These are phyloP conservation scores for Thripadectes ignobilis DNA, from an alignment of 2,797 vertebrate species.

Conservation along the genomic window DNA sequence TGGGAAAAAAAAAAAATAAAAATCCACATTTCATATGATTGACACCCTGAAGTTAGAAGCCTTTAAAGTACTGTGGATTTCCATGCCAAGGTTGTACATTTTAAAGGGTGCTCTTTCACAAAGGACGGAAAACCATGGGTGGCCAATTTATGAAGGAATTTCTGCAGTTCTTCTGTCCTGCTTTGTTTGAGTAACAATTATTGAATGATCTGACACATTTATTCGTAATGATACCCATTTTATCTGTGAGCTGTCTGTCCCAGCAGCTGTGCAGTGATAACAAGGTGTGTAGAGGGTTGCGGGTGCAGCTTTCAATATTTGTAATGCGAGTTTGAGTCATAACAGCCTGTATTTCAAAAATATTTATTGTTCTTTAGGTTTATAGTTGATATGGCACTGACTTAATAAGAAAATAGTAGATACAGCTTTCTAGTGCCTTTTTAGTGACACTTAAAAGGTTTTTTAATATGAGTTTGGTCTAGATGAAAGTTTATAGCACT, in stretches of 20 bases:
- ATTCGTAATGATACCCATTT: neutral
- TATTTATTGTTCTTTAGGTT: neutral
- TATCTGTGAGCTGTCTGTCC: slow-evolving; percentile 6
- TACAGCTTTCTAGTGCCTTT: neutral
- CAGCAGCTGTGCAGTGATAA: neutral
- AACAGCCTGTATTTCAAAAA: slow-evolving; percentile 3
- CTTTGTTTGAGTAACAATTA: slow-evolving; percentile 2
- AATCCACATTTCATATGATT: rapidly evolving
- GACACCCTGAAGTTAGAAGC: neutral
- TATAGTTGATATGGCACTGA: neutral
- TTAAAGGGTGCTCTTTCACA: neutral
- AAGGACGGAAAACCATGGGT: neutral
- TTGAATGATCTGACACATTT: slow-evolving; percentile 36
- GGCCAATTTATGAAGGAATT: slow-evolving; percentile 18
- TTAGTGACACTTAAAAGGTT: slow-evolving; percentile 24
- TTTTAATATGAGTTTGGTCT: neutral
- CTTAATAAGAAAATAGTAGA: neutral
- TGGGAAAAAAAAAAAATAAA: neutral
- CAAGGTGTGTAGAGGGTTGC: neutral
- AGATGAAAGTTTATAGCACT: neutral
- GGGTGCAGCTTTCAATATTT: neutral
- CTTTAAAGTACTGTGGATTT: neutral
- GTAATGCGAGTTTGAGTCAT: neutral
- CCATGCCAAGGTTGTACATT: neutral
- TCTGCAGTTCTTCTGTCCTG: neutral